These are phyloP conservation scores for Poecilia wingei DNA, from an alignment of 2,797 vertebrate species.

Conservation along the genomic window DNA sequence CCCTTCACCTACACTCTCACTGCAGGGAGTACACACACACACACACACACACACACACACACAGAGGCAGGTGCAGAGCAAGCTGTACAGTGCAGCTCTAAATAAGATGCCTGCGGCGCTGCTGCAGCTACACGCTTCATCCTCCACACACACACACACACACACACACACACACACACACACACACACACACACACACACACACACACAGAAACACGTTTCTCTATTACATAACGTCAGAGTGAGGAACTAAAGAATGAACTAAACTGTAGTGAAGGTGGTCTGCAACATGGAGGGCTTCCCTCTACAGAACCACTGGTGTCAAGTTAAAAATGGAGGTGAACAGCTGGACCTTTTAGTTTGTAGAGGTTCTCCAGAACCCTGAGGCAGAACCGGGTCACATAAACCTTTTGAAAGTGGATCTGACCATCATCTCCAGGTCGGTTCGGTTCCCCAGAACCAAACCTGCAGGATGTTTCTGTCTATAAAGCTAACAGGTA, in stretches of 20 bases:
- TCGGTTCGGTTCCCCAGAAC: too few species aligned
- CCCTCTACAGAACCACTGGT: neutral
- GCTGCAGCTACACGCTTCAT: slow-evolving; percentile 31
- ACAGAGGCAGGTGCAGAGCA: slow-evolving; percentile 31
- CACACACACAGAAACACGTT: neutral
- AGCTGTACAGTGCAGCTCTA: slow-evolving; percentile 51
- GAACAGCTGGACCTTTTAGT: neutral
- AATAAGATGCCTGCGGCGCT: slow-evolving; percentile 65
- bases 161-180: neutral
- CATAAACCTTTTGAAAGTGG: too few species aligned
- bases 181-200: neutral
- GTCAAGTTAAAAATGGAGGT: neutral
- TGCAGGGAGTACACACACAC: slow-evolving; percentile 9
- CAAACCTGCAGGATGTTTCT: too few species aligned
- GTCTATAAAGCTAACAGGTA: too few species aligned
- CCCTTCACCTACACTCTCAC: slow-evolving; percentile 34
- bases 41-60: neutral
- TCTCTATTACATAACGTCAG: neutral
- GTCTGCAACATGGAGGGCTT: neutral
- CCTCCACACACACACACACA: slow-evolving; percentile 7
- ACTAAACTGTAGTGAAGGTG: neutral
- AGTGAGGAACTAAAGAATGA: neutral
- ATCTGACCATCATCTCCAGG: too few species aligned
- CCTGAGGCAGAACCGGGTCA: neutral
- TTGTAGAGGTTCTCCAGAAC: neutral